Conservation (phyloP, 2,797 vertebrate species). For the Clamator glandarius region DNA sequence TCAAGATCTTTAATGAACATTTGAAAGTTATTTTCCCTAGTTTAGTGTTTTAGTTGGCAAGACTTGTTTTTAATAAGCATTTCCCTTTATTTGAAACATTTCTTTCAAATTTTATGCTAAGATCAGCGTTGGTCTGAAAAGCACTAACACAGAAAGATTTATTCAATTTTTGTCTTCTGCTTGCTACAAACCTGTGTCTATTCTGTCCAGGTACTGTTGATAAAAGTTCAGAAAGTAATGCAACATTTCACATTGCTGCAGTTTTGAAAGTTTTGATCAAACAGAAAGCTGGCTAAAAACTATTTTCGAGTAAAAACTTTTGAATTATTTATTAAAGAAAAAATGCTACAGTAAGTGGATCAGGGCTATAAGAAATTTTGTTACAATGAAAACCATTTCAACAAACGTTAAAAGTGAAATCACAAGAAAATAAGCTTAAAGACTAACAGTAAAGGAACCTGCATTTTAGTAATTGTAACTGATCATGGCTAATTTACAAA, state of each 20-base stretch:
- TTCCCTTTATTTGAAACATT: not conserved
- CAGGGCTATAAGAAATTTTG: not conserved
- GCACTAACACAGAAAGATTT: not conserved
- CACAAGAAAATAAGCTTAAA: not conserved
- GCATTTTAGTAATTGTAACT: not conserved
- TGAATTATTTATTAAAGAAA: not conserved
- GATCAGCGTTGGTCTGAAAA: not conserved
- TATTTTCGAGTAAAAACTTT: not conserved
- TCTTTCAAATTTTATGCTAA: not conserved
- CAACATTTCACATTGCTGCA: not conserved
- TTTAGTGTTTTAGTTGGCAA: not conserved
- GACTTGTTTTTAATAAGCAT: not conserved
- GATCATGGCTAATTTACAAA: not conserved
- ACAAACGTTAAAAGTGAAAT: not conserved
- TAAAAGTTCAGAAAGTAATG: not conserved
- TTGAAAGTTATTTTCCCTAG: not conserved
- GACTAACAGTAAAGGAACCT: not conserved
- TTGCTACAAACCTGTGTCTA: not conserved
- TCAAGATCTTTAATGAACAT: not conserved
- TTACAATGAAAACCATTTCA: not conserved
- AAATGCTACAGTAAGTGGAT: not conserved
- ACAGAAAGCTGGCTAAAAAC: not conserved
- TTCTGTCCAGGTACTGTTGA: not conserved
- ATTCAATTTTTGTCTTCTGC: not conserved
- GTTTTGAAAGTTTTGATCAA: not conserved